Evolutionary conservation across 2,113 vertebrate species (phyloP), one percentile per base, ranked within the genome.

Genomic region (Hassar affinis): DNA sequence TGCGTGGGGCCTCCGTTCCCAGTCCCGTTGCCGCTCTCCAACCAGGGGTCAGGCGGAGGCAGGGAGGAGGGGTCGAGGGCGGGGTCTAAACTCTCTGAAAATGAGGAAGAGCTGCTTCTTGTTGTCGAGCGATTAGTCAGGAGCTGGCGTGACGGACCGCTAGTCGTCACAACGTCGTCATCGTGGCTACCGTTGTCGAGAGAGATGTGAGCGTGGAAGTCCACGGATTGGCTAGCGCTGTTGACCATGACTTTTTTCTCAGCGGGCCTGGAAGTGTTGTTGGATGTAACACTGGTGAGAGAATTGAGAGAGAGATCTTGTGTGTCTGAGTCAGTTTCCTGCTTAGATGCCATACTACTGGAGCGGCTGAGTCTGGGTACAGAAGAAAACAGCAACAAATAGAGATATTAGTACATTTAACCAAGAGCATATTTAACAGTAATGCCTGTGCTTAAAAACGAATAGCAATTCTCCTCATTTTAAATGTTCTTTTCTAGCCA

Each of bases 1-100:
- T 89, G 0, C 93, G 89, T 80, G 90, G 92, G 0, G 80, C 90
- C 52, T 92, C 94, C 90, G 10, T 88, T 89, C 76, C 94, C 91
- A 0, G 94, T 92, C 38, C 92, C 95, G 74, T 94, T 97, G 78
- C 96, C 95, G 0, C 93, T 96, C 92, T 99, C 98, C 2, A 99
- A 95, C 97, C 98, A 99, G 81, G 98, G 98, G 88, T 99, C 98
- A 0, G 98, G 98, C 7, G 98, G 98, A 20, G 98, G 98, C 82
- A 99, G 93, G 56, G 95, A 98, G 8, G 98, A 99, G 10, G 97
- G 96, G 91, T 99, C 98, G 76, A 99, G 93, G 8, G 97, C 97
- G 1, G 97, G 97, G 91, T 99, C 98, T 77, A 94, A 94, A 89
- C 96, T 97, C 89, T 99, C 98, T 83, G 97, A 97, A 95, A 98